Evolutionary conservation across 1,140 invertebrate species (phyloP).

Genomic region (Achatina immaculata): DNA sequence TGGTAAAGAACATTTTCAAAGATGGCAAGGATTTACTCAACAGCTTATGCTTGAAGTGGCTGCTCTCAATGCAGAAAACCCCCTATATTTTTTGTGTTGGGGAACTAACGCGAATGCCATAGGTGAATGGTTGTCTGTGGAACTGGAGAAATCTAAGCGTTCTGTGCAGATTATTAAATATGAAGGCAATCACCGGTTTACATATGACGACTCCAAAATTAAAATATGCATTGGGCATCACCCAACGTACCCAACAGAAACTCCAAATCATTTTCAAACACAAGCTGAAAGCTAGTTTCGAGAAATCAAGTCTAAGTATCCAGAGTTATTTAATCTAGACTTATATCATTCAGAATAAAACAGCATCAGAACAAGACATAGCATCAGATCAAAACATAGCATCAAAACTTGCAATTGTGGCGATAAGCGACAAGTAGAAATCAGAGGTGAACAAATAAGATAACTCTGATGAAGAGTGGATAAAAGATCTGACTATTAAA

Average conservation of each 20-base stretch:
- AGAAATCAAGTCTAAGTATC: not conserved
- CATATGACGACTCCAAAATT: not conserved
- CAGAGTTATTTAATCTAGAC: not conserved
- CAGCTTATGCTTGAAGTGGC: not conserved
- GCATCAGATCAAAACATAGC: no score
- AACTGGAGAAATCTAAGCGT: not conserved
- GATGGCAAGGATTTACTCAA: not conserved
- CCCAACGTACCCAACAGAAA: not conserved
- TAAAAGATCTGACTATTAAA: no score
- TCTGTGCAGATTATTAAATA: not conserved
- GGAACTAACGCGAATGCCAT: not conserved
- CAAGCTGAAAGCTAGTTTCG: not conserved
- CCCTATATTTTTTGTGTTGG: not conserved
- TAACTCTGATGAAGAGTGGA: no score
- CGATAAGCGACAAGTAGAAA: no score
- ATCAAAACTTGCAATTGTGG: no score
- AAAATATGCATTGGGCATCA: not conserved
- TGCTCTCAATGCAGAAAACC: not conserved
- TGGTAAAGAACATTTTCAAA: not conserved
- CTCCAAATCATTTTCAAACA: not conserved
- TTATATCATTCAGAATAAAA: no score
- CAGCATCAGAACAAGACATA: no score
- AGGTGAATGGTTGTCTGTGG: not conserved
- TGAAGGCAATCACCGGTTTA: not conserved
- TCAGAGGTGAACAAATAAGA: no score